These are phyloP conservation scores for Arge pagana DNA, from an alignment of 2,888 invertebrate species.

Conservation along the genomic window DNA sequence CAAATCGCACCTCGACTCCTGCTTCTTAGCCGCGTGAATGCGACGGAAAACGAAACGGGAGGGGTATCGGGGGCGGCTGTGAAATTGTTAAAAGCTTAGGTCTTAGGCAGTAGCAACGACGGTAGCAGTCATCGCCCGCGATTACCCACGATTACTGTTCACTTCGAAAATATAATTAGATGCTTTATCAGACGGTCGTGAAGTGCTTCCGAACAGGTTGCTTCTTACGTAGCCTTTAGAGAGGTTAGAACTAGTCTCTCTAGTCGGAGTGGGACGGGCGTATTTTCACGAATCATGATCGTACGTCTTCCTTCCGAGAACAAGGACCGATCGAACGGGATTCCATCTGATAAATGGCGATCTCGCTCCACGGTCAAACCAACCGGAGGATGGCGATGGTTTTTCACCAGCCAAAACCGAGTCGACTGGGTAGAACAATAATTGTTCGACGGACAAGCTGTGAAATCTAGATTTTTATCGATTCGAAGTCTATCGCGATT, in stretches of 20 bases:
- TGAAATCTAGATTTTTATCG: too few species aligned
- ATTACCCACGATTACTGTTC: conserved; percentile 44
- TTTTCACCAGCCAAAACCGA: too few species aligned
- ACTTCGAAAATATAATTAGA: conserved; percentile 39
- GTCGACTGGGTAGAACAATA: too few species aligned
- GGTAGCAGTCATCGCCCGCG: conserved; percentile 35
- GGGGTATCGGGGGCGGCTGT: conserved; percentile 8
- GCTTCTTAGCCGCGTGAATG: conserved; percentile 9
- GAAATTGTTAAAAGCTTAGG: conserved; percentile 39
- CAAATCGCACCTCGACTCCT: conserved; percentile 34
- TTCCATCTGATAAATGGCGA: too few species aligned
- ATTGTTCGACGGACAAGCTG: too few species aligned
- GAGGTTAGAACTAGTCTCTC: conserved; percentile 7
- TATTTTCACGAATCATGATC: too few species aligned
- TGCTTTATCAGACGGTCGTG: conserved; percentile 22
- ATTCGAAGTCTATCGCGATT: too few species aligned
- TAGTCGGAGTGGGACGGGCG: too few species aligned
- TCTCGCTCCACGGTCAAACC: too few species aligned
- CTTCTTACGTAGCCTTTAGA: conserved; percentile 10
- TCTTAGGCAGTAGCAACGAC: conserved; percentile 37
- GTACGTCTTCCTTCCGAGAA: too few species aligned
- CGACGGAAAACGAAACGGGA: conserved; percentile 3
- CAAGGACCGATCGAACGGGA: too few species aligned
- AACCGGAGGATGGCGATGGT: too few species aligned
- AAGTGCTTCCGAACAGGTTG: conserved; percentile 9